Evolutionary conservation across 2,797 vertebrate species (phyloP).

Genomic region (Myotis myotis): DNA sequence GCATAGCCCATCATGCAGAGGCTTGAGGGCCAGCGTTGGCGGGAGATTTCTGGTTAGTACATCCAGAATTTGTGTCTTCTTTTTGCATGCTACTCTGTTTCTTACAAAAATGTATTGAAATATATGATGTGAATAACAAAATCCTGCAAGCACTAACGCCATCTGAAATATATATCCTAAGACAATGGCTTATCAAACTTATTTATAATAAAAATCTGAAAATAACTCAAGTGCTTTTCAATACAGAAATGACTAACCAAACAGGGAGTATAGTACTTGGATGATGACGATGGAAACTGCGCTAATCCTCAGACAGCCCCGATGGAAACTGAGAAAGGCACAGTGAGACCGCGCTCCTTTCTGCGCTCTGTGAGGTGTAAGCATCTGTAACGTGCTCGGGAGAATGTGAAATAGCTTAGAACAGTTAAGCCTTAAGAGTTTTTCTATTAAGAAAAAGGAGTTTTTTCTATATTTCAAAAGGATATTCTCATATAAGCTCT

Average conservation of each 20-base stretch:
- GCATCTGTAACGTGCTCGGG: not conserved
- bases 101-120: not conserved
- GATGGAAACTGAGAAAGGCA: not conserved
- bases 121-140: not conserved
- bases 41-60: not conserved
- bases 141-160: not conserved
- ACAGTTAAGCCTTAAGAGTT: not conserved
- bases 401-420: not conserved
- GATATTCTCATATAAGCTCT: not conserved
- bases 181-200: not conserved
- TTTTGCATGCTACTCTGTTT: not conserved
- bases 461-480: not conserved
- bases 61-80: not conserved
- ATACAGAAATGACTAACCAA: not conserved
- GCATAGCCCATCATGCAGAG: not conserved
- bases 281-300: not conserved
- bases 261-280: not conserved
- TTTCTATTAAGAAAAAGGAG: not conserved
- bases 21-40: too few relatives aligned
- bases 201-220: not conserved
- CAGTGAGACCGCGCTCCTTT: not conserved
- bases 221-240: not conserved
- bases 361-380: not conserved
- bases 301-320: not conserved
- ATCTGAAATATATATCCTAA: not conserved